phyloP scores from a whole-genome alignment of 1,140 invertebrate genomes.

The Lamellibrachia luymesi region DNA sequence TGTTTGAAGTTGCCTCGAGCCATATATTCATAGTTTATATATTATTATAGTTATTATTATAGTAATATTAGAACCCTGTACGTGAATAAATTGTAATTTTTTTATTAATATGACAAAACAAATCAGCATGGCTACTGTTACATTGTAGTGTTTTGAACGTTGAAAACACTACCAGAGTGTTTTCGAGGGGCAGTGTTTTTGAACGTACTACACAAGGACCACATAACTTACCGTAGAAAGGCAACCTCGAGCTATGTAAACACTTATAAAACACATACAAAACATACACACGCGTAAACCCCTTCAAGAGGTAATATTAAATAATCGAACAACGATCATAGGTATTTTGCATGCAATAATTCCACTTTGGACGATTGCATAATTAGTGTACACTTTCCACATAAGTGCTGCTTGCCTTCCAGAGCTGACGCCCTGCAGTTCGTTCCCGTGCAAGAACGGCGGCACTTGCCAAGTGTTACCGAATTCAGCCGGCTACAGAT shows the following conservation, averaged over 20 bases:
- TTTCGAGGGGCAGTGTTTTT: too few species aligned
- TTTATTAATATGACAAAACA: too few species aligned
- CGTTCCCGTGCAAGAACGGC: conserved; percentile 1
- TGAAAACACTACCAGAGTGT: too few species aligned
- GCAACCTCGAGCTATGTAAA: conserved; percentile 40
- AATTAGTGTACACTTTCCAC: not conserved
- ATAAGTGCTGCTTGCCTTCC: not conserved
- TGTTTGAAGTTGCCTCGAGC: too few species aligned
- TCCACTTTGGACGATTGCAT: not conserved
- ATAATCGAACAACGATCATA: not conserved
- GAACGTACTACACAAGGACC: too few species aligned
- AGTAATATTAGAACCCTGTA: too few species aligned
- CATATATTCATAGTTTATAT: too few species aligned
- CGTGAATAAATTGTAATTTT: too few species aligned
- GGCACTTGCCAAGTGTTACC: not conserved
- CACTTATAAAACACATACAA: conserved; percentile 70
- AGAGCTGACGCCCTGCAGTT: not conserved
- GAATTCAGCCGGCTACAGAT: conserved; percentile 51
- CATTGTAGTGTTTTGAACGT: too few species aligned
- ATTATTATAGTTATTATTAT: too few species aligned
- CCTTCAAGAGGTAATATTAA: not conserved
- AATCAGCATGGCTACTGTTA: too few species aligned
- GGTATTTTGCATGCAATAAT: not conserved
- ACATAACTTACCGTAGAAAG: not conserved
- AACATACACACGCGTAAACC: not conserved